Percentiles rank a stretch among this genome's conserved stretches.
Evolutionary conservation across 1,140 invertebrate species (phyloP).

Genomic region (Listronotus bonariensis): DNA sequence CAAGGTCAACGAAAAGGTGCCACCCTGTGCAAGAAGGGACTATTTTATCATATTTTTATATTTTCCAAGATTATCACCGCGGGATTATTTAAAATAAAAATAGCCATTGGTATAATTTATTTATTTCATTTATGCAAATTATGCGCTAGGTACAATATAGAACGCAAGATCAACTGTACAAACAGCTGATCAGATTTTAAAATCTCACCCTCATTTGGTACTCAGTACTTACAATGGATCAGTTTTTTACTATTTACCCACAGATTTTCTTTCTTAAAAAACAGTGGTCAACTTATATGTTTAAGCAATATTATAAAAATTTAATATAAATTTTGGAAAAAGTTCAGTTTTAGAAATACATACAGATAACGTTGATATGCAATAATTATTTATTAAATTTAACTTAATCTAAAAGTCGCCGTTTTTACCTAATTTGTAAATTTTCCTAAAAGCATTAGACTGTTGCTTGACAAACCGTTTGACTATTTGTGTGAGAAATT

Average conservation of each 20-base stretch:
- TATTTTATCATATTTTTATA: no score
- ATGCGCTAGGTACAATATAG: constrained; percentile 57
- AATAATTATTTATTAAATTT: constrained; percentile 29
- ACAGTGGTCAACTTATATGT: neutral
- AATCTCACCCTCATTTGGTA: constrained; percentile 52
- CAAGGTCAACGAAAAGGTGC: no score
- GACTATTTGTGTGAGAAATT: no score
- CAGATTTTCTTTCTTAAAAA: constrained; percentile 38
- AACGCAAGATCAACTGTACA: constrained; percentile 51
- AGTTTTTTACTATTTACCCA: constrained; percentile 51
- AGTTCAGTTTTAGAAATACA: constrained; percentile 1
- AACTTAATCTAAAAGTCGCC: neutral
- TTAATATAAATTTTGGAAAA: neutral
- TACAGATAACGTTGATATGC: constrained; percentile 27
- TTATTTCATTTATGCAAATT: constrained; percentile 57
- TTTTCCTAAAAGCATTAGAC: constrained; percentile 26
- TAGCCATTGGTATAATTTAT: constrained; percentile 39
- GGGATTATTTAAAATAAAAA: neutral
- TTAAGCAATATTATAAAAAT: neutral
- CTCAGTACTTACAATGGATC: constrained; percentile 55
- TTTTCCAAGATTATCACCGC: no score
- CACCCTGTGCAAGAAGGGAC: no score
- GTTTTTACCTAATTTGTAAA: no score
- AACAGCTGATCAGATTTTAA: constrained; percentile 40
- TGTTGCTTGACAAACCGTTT: no score